Evolutionary conservation across 53 echinoderm and acorn worm genomes (phyloP).

Genomic region (Arbacia lixula): DNA sequence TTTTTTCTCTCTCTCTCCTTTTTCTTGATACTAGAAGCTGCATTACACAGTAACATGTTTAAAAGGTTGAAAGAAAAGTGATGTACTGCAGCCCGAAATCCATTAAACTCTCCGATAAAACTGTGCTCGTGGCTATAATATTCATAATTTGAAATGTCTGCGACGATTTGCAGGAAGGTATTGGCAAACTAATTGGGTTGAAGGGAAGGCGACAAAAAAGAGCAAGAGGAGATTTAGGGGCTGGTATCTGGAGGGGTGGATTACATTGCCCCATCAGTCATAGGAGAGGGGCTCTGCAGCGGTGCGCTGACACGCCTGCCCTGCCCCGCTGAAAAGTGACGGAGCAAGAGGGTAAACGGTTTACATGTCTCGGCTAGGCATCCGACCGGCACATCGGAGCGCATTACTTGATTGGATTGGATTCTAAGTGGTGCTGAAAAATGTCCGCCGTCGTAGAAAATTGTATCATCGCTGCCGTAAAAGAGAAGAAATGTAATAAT

Average conservation of each 20-base stretch:
- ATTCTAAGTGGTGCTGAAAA: slow-evolving; percentile 57
- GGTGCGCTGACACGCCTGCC: slow-evolving; percentile 28
- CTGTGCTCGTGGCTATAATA: slow-evolving; percentile 51
- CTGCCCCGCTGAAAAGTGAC: slow-evolving; percentile 32
- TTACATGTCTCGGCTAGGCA: slow-evolving; percentile 40
- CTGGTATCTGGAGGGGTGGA: slow-evolving; percentile 53
- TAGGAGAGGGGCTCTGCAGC: slow-evolving; percentile 25
- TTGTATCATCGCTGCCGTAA: slow-evolving; percentile 60
- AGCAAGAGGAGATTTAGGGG: slow-evolving; percentile 48
- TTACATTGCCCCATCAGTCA: slow-evolving; percentile 43
- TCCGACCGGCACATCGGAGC: slow-evolving; percentile 31
- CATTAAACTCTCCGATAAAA: slow-evolving; percentile 41
- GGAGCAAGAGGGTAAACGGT: slow-evolving; percentile 49
- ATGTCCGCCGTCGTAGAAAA: slow-evolving; percentile 56
- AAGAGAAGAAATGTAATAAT: slow-evolving; percentile 59
- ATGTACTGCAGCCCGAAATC: slow-evolving; percentile 25
- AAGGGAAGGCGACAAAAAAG: slow-evolving; percentile 46
- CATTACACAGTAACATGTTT: too few species aligned
- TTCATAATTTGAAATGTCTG: slow-evolving; percentile 59
- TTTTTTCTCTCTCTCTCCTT: too few species aligned
- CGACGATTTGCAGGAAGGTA: slow-evolving; percentile 53
- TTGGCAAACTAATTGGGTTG: slow-evolving; percentile 60
- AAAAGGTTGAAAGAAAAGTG: slow-evolving; percentile 6
- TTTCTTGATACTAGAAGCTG: too few species aligned
- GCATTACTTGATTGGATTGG: slow-evolving; percentile 67